These are phyloP conservation scores for Ischnus inquisitorius DNA, from an alignment of 2,888 invertebrate species.

Conservation along the genomic window DNA sequence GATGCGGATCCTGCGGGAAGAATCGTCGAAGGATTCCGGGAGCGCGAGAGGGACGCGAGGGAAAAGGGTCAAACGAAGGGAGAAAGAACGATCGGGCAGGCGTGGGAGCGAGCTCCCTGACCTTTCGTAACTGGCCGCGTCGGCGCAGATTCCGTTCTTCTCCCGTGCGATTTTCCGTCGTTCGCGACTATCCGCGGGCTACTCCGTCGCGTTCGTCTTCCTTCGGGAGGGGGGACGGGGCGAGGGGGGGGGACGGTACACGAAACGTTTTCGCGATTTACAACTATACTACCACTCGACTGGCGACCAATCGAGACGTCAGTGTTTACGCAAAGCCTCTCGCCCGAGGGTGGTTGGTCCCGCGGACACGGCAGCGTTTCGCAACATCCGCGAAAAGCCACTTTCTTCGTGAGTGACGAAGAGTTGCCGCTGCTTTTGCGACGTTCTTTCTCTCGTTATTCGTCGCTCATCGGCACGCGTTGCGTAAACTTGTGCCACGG, in stretches of 20 bases:
- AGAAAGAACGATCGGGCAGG: conserved; percentile 19
- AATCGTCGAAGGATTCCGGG: not conserved
- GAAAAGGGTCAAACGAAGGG: conserved; percentile 22
- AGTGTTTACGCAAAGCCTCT: conserved; percentile 70
- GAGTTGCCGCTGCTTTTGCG: not conserved
- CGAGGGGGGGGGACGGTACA: too few species aligned
- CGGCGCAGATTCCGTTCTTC: conserved; percentile 75
- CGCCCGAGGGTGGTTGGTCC: conserved; percentile 46
- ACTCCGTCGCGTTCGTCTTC: conserved; percentile 51
- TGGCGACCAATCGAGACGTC: conserved; percentile 24
- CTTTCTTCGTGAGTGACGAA: not conserved
- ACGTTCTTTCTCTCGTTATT: not conserved
- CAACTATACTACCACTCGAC: conserved; percentile 29
- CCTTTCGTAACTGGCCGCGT: conserved; percentile 76
- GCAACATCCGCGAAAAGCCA: not conserved
- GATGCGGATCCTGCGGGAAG: conserved; percentile 20
- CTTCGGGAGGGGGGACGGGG: too few species aligned
- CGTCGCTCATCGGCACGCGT: too few species aligned
- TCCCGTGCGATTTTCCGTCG: conserved; percentile 46
- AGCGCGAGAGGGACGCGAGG: not conserved
- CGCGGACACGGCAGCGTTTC: conserved; percentile 34
- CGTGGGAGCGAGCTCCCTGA: conserved; percentile 71
- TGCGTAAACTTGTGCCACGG: not conserved
- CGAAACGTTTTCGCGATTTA: conserved; percentile 54
- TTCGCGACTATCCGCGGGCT: conserved; percentile 12